These are phyloP conservation scores for Tenthredo notha DNA, from an alignment of 2,888 invertebrate species.

Conservation along the genomic window DNA sequence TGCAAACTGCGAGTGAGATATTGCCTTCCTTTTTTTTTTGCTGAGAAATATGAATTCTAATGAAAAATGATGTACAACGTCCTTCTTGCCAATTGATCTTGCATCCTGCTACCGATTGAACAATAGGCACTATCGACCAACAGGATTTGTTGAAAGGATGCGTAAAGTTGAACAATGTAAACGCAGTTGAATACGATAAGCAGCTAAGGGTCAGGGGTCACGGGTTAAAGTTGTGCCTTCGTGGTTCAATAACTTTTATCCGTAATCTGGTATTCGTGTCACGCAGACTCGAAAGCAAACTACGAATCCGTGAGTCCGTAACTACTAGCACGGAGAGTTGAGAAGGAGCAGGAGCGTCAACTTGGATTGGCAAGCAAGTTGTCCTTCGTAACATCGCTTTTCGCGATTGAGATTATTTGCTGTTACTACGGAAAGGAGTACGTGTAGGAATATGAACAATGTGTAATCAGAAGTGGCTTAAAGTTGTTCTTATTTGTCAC, in stretches of 20 bases:
- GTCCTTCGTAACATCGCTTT: slow-evolving; percentile 13
- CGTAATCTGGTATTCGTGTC: slow-evolving; percentile 49
- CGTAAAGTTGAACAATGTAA: slow-evolving; percentile 46
- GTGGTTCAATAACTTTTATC: slow-evolving; percentile 52
- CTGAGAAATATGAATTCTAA: not conserved
- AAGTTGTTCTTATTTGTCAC: not conserved
- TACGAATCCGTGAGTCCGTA: slow-evolving; percentile 42
- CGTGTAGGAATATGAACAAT: slow-evolving; percentile 3
- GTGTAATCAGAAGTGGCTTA: not conserved
- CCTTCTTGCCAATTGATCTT: not conserved
- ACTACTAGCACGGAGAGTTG: slow-evolving; percentile 23
- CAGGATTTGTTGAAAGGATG: slow-evolving; percentile 8
- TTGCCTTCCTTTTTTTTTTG: not conserved
- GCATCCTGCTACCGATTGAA: not conserved
- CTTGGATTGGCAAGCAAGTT: slow-evolving; percentile 35
- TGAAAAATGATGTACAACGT: not conserved
- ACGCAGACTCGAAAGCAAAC: slow-evolving; percentile 45
- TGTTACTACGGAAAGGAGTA: not conserved
- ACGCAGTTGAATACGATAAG: slow-evolving; percentile 43
- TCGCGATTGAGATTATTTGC: not conserved
- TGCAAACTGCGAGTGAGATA: not conserved
- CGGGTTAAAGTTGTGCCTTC: slow-evolving; percentile 35
- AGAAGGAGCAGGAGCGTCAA: not conserved
- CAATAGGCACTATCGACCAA: not conserved
- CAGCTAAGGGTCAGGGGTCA: slow-evolving; percentile 29